These are phyloP conservation scores for Chrysaora quinquecirrha DNA, from an alignment of 30 jellyfish, hydroid and myxozoan species.

Conservation along the genomic window DNA sequence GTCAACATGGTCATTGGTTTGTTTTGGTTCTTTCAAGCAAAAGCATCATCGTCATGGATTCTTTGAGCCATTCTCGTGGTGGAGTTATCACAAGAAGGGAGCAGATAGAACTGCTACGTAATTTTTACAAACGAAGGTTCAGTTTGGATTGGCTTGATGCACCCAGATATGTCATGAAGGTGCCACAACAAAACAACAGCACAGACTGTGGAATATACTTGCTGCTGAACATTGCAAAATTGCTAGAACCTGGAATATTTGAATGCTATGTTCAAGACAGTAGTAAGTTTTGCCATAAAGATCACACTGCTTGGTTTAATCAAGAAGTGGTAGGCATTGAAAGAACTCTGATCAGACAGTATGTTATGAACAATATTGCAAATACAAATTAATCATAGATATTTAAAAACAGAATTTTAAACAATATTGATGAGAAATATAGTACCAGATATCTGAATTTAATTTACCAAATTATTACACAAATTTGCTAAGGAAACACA, in stretches of 20 bases:
- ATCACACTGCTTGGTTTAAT: too few species aligned
- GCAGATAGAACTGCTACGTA: neutral
- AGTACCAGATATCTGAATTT: neutral
- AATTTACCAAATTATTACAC: conserved; percentile 4
- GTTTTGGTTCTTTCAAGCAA: conserved; percentile 21
- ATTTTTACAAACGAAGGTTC: neutral
- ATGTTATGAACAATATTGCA: too few species aligned
- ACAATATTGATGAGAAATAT: too few species aligned
- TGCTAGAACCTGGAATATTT: neutral
- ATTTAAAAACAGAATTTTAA: too few species aligned
- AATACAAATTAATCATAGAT: too few species aligned
- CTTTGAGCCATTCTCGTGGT: conserved; percentile 31
- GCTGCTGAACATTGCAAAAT: conserved; percentile 6
- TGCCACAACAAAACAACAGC: conserved; percentile 43
- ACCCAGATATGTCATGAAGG: neutral
- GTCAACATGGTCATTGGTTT: conserved; percentile 41
- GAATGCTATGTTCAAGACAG: conserved; percentile 3
- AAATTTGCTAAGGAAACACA: conserved; percentile 42
- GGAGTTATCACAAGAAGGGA: conserved; percentile 7
- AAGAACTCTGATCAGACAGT: too few species aligned
- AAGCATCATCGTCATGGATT: conserved; percentile 37
- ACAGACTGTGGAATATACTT: conserved; percentile 42
- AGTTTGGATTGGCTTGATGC: neutral
- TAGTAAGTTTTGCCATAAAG: conserved; percentile 1
- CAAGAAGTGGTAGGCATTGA: too few species aligned